A percentile compares a stretch with the other conserved stretches of the same genome.
phyloP scores from a whole-genome alignment of 2,888 invertebrate species.

The Tetragnatha montana region DNA sequence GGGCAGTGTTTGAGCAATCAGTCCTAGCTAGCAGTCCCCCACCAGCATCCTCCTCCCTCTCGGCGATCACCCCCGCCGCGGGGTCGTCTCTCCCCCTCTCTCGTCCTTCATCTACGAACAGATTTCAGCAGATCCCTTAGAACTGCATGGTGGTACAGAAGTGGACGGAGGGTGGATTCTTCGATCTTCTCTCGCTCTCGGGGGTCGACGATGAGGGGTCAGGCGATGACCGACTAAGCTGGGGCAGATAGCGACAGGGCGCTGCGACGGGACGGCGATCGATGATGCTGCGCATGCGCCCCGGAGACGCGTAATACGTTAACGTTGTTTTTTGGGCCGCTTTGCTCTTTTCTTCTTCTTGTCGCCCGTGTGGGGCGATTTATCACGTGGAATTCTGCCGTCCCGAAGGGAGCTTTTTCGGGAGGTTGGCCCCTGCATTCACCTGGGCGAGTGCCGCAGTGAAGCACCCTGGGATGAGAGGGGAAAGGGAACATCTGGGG shows the following conservation, averaged over 20 bases:
- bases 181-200: neutral
- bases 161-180: neutral
- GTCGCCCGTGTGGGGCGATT: slow-evolving; percentile 66
- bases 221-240: slow-evolving; percentile 57
- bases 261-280: slow-evolving; percentile 23
- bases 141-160: neutral
- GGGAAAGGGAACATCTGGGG: neutral
- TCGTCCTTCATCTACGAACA: no score
- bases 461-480: neutral
- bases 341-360: slow-evolving; percentile 52
- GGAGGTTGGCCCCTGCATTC: neutral
- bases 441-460: slow-evolving; percentile 38
- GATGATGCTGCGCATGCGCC: slow-evolving; percentile 53
- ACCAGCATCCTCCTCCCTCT: slow-evolving; percentile 7
- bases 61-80: no score
- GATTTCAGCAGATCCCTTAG: no score
- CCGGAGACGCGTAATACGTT: slow-evolving; percentile 45
- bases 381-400: slow-evolving; percentile 61
- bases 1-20: slow-evolving; percentile 68
- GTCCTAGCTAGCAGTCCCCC: slow-evolving; percentile 39
- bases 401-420: neutral
- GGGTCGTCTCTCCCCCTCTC: no score
- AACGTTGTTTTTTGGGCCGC: slow-evolving; percentile 55
- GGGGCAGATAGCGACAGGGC: slow-evolving; percentile 43
- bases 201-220: slow-evolving; percentile 14